phyloP scores from a whole-genome alignment of 1,140 invertebrate species.

The Xylocopa sonorina region DNA sequence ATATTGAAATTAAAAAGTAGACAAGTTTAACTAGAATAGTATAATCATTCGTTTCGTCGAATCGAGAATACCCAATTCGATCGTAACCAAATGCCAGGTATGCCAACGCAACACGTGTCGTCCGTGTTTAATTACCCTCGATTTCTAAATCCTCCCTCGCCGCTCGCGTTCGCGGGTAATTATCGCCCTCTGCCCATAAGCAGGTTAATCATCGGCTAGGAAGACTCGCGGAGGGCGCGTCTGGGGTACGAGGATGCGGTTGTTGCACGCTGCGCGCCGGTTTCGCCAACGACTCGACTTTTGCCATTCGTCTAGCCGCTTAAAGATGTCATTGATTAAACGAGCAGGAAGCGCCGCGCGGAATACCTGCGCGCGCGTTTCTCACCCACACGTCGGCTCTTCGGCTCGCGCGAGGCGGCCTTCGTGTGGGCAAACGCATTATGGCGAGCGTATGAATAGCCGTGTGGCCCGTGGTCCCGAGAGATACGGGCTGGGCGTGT shows the following conservation, averaged over 20 bases:
- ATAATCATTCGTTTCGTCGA: not conserved
- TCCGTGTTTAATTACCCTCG: not conserved
- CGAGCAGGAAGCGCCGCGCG: slow-evolving; percentile 68
- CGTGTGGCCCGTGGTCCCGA: slow-evolving; percentile 56
- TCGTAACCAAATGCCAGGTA: too few species aligned
- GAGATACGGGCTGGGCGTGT: slow-evolving; percentile 63
- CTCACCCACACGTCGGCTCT: slow-evolving; percentile 63
- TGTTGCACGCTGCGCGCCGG: not conserved
- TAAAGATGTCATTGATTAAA: slow-evolving; percentile 73
- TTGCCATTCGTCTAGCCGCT: slow-evolving; percentile 60
- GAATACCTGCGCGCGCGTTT: slow-evolving; percentile 60
- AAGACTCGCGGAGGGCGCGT: slow-evolving; percentile 39
- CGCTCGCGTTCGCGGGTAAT: slow-evolving; percentile 2
- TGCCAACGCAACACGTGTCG: slow-evolving; percentile 13
- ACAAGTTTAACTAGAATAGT: too few species aligned
- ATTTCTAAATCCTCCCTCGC: not conserved
- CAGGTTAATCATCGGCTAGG: slow-evolving; percentile 12
- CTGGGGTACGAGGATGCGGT: not conserved
- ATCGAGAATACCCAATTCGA: not conserved
- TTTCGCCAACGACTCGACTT: slow-evolving; percentile 40
- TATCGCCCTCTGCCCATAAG: slow-evolving; percentile 13
- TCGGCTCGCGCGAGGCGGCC: not conserved
- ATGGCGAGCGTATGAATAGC: slow-evolving; percentile 60
- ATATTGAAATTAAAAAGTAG: too few species aligned
- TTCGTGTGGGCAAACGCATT: slow-evolving; percentile 58